These are phyloP conservation scores for Maccullochella peelii DNA, from an alignment of 2,113 vertebrate species.

Conservation along the genomic window DNA sequence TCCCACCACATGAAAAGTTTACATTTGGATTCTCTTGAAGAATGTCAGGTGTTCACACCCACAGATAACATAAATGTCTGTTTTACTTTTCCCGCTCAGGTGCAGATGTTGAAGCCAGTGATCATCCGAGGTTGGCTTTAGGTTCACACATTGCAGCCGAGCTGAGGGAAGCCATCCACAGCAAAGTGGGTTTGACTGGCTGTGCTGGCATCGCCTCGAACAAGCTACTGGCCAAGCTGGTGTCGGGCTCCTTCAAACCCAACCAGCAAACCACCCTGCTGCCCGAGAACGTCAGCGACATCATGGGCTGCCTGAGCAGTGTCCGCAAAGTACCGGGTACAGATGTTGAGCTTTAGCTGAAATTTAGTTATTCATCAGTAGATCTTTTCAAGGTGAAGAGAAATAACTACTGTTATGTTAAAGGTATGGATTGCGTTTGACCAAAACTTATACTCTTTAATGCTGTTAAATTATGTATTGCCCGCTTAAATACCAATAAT, in stretches of 20 bases:
- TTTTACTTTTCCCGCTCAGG: constrained; percentile 69
- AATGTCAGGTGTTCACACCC: not conserved
- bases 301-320: constrained; percentile 82
- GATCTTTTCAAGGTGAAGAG: not conserved
- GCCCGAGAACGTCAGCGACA: constrained; percentile 82
- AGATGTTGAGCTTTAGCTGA: not conserved
- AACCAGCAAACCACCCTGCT: constrained; percentile 92
- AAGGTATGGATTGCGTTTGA: not conserved
- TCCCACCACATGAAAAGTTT: not conserved
- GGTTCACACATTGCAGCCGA: constrained; percentile 90
- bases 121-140: constrained; percentile 79
- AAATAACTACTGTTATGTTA: not conserved
- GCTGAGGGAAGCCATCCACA: constrained; percentile 83
- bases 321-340: constrained; percentile 89
- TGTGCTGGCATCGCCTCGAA: constrained; percentile 90
- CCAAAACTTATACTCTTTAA: too few relatives aligned
- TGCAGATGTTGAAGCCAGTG: constrained; percentile 68
- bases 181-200: constrained; percentile 87
- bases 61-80: not conserved
- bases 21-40: not conserved
- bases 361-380: too few relatives aligned
- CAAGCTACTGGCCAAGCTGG: constrained; percentile 91
- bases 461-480: too few relatives aligned
- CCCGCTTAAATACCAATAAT: too few relatives aligned
- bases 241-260: constrained; percentile 90